Conservation (phyloP, 2,888 invertebrate species). For the Eulithis testata region DNA sequence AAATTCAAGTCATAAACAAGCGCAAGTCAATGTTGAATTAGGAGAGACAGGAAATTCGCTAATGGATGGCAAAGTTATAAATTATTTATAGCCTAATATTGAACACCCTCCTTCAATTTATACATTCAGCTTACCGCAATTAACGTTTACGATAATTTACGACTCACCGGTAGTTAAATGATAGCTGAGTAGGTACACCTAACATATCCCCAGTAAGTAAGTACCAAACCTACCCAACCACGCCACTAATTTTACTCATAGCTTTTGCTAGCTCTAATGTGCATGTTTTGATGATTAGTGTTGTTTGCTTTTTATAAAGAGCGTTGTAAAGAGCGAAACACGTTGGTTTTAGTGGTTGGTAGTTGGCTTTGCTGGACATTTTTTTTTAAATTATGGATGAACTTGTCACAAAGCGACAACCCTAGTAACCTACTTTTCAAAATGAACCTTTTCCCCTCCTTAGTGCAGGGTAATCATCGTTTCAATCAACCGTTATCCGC, state of each 20-base stretch:
- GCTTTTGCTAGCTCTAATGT: too few species aligned
- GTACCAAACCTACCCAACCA: too few species aligned
- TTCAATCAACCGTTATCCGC: constrained; percentile 23
- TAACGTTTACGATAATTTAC: constrained; percentile 26
- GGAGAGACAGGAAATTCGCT: constrained; percentile 56
- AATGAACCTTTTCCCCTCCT: constrained; percentile 9
- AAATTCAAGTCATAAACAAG: constrained; percentile 43
- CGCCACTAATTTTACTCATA: too few species aligned
- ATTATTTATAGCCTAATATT: constrained; percentile 47
- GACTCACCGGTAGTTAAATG: constrained; percentile 4
- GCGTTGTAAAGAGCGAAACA: too few species aligned
- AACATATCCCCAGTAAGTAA: background rate
- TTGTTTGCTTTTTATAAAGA: too few species aligned
- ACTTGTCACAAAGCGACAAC: background rate
- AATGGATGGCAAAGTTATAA: constrained; percentile 57
- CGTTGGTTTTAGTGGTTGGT: background rate
- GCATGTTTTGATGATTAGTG: too few species aligned
- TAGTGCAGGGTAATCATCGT: constrained; percentile 10
- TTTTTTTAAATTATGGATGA: background rate
- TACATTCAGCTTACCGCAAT: constrained; percentile 37
- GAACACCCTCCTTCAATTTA: constrained; percentile 33
- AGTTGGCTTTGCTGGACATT: background rate
- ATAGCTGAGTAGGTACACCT: too few species aligned
- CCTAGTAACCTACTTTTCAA: constrained; percentile 1
- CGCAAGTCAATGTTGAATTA: constrained; percentile 47